A percentile compares a stretch with the other conserved stretches of the same genome.
phyloP scores from a whole-genome alignment of 2,113 vertebrate genomes.

The Mobula birostris region DNA sequence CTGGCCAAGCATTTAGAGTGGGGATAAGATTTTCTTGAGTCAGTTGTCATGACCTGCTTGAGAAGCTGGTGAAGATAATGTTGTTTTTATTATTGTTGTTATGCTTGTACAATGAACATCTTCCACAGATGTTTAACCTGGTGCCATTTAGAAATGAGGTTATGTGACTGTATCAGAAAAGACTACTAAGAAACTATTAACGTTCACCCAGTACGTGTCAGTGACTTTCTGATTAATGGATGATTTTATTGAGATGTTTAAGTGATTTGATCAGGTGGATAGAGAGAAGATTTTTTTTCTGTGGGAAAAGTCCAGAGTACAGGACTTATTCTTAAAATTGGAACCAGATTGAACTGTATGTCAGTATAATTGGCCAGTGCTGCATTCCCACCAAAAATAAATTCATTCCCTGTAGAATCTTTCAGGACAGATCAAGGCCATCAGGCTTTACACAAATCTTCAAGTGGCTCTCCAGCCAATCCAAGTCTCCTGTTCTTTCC shows the following conservation, averaged over 20 bases:
- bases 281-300: neutral
- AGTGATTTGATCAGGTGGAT: neutral
- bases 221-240: neutral
- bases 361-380: too few species aligned
- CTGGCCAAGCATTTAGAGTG: too few species aligned
- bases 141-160: neutral
- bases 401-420: neutral
- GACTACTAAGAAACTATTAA: neutral
- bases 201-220: neutral
- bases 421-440: neutral
- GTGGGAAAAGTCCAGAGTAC: neutral
- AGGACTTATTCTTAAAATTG: neutral
- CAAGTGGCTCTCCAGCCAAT: neutral
- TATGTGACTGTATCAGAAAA: neutral
- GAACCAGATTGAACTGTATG: neutral
- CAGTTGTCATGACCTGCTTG: neutral
- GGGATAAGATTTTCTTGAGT: neutral
- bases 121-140: neutral
- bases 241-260: neutral
- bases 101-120: neutral
- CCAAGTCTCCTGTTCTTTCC: neutral
- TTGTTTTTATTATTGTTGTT: neutral
- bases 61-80: too few species aligned
- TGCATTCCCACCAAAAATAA: too few species aligned
- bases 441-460: neutral